Conservation (phyloP, 2,888 invertebrate species). For the Stenodema calcarata region DNA sequence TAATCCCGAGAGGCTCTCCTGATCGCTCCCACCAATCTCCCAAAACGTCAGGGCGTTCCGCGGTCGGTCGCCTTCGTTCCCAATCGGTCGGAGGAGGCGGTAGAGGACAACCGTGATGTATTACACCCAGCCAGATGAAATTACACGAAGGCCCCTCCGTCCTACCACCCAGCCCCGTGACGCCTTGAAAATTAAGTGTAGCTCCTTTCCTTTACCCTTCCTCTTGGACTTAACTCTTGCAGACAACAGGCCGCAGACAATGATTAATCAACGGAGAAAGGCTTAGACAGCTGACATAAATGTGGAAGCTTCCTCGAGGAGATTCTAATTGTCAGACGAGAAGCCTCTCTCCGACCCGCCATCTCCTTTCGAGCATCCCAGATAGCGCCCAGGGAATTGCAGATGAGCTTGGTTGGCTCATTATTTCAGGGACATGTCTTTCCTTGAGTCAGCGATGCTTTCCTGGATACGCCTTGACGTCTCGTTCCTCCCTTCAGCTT, state of each 20-base stretch:
- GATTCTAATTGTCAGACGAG: slow-evolving; percentile 51
- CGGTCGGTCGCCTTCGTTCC: slow-evolving; percentile 41
- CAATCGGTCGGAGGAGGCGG: slow-evolving; percentile 9
- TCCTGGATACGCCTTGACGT: slow-evolving; percentile 35
- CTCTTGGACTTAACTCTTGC: slow-evolving; percentile 47
- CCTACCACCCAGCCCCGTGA: background rate
- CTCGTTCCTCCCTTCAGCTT: background rate
- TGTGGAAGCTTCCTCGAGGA: slow-evolving; percentile 46
- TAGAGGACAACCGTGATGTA: slow-evolving; percentile 32
- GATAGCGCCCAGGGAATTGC: slow-evolving; percentile 41
- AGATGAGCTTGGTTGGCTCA: slow-evolving; percentile 44
- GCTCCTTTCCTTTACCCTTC: slow-evolving; percentile 35
- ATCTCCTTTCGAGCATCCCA: background rate
- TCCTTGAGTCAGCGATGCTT: slow-evolving; percentile 38
- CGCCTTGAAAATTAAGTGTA: slow-evolving; percentile 46
- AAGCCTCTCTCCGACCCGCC: slow-evolving; percentile 12
- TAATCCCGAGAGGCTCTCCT: background rate
- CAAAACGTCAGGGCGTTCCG: slow-evolving; percentile 25
- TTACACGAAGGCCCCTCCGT: background rate
- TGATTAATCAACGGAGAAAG: slow-evolving; percentile 50
- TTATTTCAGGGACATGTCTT: slow-evolving; percentile 46
- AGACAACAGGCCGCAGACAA: slow-evolving; percentile 46
- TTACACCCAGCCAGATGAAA: slow-evolving; percentile 40
- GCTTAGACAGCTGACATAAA: slow-evolving; percentile 52
- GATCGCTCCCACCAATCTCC: slow-evolving; percentile 32